phyloP scores from a whole-genome alignment of 1,140 invertebrate genomes.

The Stenopsyche tienmushanensis region DNA sequence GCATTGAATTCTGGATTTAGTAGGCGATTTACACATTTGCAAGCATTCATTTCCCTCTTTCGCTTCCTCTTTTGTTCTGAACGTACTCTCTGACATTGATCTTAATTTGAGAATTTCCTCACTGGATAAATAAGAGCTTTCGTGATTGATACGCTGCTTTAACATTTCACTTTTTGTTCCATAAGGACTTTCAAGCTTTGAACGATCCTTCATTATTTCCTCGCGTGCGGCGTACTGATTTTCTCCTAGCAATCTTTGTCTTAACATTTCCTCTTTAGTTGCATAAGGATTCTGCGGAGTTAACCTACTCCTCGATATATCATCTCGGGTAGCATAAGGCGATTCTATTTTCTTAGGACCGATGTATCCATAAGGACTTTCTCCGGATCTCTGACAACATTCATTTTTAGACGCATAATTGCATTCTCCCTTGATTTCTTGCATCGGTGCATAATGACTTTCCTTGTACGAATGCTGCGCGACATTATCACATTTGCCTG shows the following conservation, averaged over 20 bases:
- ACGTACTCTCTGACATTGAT: background rate
- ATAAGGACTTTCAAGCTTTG: slow-evolving; percentile 50
- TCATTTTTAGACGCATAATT: slow-evolving; percentile 23
- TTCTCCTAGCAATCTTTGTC: slow-evolving; percentile 49
- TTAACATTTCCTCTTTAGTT: slow-evolving; percentile 54
- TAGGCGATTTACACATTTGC: no score
- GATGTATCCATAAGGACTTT: slow-evolving; percentile 26
- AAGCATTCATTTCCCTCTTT: background rate
- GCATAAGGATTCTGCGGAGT: slow-evolving; percentile 49
- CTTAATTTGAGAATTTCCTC: slow-evolving; percentile 17
- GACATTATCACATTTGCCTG: background rate
- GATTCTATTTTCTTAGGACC: slow-evolving; percentile 41
- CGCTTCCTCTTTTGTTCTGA: background rate
- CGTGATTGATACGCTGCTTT: slow-evolving; percentile 45
- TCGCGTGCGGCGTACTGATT: slow-evolving; percentile 54
- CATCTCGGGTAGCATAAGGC: slow-evolving; percentile 47
- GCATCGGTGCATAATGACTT: slow-evolving; percentile 43
- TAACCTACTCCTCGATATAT: slow-evolving; percentile 26
- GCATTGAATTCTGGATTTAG: no score
- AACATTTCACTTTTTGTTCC: slow-evolving; percentile 48
- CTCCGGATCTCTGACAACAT: slow-evolving; percentile 20
- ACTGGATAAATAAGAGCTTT: slow-evolving; percentile 28
- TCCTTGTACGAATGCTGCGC: slow-evolving; percentile 7
- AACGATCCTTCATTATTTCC: slow-evolving; percentile 45
- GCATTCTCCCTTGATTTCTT: slow-evolving; percentile 19